Evolutionary conservation across 1,140 invertebrate genomes (phyloP).

Genomic region (Polypedilum vanderplanki): DNA sequence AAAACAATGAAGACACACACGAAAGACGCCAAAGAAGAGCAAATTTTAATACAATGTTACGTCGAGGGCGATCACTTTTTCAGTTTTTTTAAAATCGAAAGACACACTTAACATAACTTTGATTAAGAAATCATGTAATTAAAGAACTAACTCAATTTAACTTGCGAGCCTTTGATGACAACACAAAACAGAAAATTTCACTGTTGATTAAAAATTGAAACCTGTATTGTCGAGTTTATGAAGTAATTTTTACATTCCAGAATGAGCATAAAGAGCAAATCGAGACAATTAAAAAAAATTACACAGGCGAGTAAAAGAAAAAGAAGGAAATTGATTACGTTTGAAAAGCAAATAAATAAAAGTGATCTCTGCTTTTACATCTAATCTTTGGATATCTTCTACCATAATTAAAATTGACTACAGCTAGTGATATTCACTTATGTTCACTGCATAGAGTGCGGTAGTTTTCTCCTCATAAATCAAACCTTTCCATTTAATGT

Average conservation of each 20-base stretch:
- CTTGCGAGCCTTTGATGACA: not conserved
- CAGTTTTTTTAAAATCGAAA: no score
- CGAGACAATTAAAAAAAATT: conserved; percentile 16
- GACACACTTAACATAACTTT: not conserved
- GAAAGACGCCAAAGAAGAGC: no score
- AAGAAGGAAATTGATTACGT: not conserved
- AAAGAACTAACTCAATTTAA: not conserved
- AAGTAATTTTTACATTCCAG: not conserved
- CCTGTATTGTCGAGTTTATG: not conserved
- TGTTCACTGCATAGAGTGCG: not conserved
- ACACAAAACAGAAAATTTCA: no score
- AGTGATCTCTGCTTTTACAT: not conserved
- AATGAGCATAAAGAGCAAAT: conserved; percentile 21
- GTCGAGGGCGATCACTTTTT: not conserved
- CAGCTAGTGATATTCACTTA: not conserved
- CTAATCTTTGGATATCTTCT: not conserved
- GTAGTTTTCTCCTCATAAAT: not conserved
- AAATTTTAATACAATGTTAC: not conserved
- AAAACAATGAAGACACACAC: no score
- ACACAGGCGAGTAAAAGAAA: not conserved
- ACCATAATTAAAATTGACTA: not conserved
- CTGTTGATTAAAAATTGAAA: not conserved
- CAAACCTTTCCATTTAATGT: not conserved
- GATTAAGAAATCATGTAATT: conserved; percentile 19
- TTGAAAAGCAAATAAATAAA: not conserved